Evolutionary conservation across 2,888 invertebrate genomes (phyloP).

Genomic region (Epicampocera succincta): DNA sequence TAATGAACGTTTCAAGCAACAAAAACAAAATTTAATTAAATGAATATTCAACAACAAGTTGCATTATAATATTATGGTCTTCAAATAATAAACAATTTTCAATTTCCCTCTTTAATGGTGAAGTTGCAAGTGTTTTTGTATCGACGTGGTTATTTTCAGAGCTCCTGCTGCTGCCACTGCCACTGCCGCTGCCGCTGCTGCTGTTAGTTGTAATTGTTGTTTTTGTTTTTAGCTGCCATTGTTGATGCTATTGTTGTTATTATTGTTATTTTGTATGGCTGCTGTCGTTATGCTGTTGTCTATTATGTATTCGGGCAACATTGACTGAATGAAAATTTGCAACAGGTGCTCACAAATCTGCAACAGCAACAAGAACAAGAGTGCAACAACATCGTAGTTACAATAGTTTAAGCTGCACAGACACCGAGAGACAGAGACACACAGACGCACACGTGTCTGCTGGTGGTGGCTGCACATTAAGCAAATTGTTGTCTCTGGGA

Average conservation of each 20-base stretch:
- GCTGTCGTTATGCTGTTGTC: slow-evolving; percentile 50
- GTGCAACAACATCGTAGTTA: slow-evolving; percentile 20
- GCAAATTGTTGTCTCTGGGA: slow-evolving; percentile 15
- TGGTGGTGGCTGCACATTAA: too few relatives aligned
- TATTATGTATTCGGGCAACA: slow-evolving; percentile 60
- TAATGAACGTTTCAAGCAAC: slow-evolving; percentile 25
- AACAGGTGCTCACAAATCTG: slow-evolving; percentile 63
- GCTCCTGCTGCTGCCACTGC: too few relatives aligned
- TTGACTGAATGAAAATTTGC: slow-evolving; percentile 66
- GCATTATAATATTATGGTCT: slow-evolving; percentile 49
- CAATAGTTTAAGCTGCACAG: slow-evolving; percentile 43
- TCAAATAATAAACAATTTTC: slow-evolving; percentile 60
- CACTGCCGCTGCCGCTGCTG: too few relatives aligned
- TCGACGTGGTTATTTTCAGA: slow-evolving; percentile 9
- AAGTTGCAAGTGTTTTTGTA: slow-evolving; percentile 31
- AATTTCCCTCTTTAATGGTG: slow-evolving; percentile 50
- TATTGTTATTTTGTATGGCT: slow-evolving; percentile 30
- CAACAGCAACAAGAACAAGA: slow-evolving; percentile 11
- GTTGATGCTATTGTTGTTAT: slow-evolving; percentile 40
- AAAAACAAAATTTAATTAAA: slow-evolving; percentile 29
- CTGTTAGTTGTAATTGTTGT: slow-evolving; percentile 5
- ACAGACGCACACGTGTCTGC: not conserved
- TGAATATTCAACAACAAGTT: slow-evolving; percentile 51
- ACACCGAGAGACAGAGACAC: slow-evolving; percentile 13
- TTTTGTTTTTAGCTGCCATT: slow-evolving; percentile 14